Evolutionary conservation across 2,888 invertebrate species (phyloP).

Genomic region (Caenorhabditis macrosperma): DNA sequence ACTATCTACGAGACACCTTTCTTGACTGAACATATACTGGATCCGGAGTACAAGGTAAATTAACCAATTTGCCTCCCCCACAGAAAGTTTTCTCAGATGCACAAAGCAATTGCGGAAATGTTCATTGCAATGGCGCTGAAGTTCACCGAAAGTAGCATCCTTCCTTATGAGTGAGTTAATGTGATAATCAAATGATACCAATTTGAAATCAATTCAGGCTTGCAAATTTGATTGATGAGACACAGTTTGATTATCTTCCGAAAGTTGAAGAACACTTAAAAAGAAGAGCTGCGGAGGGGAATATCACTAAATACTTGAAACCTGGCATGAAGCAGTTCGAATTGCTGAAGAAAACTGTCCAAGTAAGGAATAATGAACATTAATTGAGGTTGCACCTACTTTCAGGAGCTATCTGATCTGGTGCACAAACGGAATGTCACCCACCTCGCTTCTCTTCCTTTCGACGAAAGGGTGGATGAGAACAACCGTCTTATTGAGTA

Average conservation of each 20-base stretch:
- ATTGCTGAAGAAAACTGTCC: conserved; percentile 20
- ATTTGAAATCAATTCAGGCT: conserved; percentile 38
- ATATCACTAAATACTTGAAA: conserved; percentile 7
- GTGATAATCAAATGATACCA: not conserved
- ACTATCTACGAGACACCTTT: conserved; percentile 78
- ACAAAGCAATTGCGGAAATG: conserved; percentile 79
- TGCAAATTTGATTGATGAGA: conserved; percentile 21
- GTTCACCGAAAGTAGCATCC: conserved; percentile 79
- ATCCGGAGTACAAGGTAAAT: conserved; percentile 60
- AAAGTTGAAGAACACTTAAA: conserved; percentile 12
- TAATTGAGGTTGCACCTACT: not conserved
- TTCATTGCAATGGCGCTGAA: conserved; percentile 80
- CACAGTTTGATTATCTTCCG: conserved; percentile 33
- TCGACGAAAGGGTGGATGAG: conserved; percentile 4
- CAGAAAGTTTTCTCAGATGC: conserved; percentile 71
- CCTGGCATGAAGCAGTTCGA: conserved; percentile 15
- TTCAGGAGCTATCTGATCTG: conserved; percentile 9
- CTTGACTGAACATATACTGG: conserved; percentile 76
- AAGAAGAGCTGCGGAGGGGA: not conserved
- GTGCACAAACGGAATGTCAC: conserved; percentile 10
- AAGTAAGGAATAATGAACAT: not conserved
- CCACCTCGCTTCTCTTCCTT: not conserved
- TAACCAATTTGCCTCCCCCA: too few relatives aligned
- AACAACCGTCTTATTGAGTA: conserved; percentile 46
- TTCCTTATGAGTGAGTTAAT: conserved; percentile 18